phyloP scores from a whole-genome alignment of 2,113 vertebrate species.

The Zosterops borbonicus region DNA sequence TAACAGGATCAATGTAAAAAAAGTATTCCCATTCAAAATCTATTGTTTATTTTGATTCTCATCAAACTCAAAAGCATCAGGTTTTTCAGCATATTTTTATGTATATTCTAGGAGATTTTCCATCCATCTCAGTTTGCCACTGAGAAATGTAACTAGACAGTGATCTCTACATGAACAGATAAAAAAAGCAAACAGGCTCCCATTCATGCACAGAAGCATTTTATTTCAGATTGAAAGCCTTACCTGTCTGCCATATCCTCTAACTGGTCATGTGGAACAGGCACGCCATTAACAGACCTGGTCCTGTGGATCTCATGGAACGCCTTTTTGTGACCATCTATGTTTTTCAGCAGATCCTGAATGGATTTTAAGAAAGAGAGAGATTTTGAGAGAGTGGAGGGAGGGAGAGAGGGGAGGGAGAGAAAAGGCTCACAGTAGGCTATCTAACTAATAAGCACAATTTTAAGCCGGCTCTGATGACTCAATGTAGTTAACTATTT shows the following conservation, averaged over 20 bases:
- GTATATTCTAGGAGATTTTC: not conserved
- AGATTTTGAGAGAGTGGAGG: not conserved
- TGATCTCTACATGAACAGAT: not conserved
- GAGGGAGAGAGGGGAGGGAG: not conserved
- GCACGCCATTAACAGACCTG: conserved; percentile 91
- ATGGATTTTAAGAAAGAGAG: conserved; percentile 36
- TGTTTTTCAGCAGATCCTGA: conserved; percentile 91
- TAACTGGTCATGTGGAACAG: conserved; percentile 92
- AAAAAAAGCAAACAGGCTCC: conserved; percentile 2
- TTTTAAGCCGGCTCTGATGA: conserved; percentile 71
- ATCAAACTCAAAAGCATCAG: not conserved
- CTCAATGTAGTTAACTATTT: conserved; percentile 71
- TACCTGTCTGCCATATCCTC: conserved; percentile 97
- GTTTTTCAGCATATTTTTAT: not conserved
- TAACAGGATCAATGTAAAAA: conserved; percentile 43
- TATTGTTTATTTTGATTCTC: not conserved
- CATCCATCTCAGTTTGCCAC: not conserved
- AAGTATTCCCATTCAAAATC: conserved; percentile 19
- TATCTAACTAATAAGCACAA: conserved; percentile 63
- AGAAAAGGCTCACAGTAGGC: conserved; percentile 66
- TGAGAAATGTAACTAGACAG: not conserved
- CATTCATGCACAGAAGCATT: not conserved
- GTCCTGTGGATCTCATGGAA: conserved; percentile 94
- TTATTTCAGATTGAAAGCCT: conserved; percentile 36
- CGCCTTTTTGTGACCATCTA: conserved; percentile 90